phyloP scores from a whole-genome alignment of 1,140 invertebrate species.

The Caenorhabditis brenneri region DNA sequence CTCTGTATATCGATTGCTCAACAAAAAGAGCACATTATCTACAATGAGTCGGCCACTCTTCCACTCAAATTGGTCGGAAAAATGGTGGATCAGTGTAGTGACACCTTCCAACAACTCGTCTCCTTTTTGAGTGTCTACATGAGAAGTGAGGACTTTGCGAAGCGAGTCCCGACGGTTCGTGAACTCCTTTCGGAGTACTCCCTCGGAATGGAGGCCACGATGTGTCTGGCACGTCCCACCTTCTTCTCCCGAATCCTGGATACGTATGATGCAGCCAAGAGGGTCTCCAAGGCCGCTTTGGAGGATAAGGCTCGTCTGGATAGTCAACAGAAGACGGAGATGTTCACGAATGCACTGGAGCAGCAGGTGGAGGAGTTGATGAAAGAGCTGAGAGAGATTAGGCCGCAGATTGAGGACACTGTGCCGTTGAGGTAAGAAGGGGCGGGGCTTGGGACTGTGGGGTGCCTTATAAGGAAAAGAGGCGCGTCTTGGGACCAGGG shows the following conservation, averaged over 20 bases:
- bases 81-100: conserved; percentile 83
- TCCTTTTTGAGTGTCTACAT: conserved; percentile 90
- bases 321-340: conserved; percentile 23
- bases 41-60: conserved; percentile 82
- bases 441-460: no score
- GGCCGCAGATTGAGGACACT: neutral
- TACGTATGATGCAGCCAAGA: conserved; percentile 31
- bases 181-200: conserved; percentile 89
- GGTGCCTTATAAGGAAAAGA: no score
- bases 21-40: conserved; percentile 90
- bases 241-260: conserved; percentile 85
- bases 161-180: conserved; percentile 85
- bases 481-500: no score
- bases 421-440: neutral
- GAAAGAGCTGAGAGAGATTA: conserved; percentile 1
- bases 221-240: conserved; percentile 86
- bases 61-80: conserved; percentile 83
- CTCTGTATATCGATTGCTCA: conserved; percentile 87
- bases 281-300: neutral
- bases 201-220: conserved; percentile 91
- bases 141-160: conserved; percentile 90
- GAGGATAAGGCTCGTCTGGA: conserved; percentile 40
- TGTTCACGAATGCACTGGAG: conserved; percentile 45
- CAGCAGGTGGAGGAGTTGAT: neutral
- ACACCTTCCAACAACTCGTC: conserved; percentile 95